phyloP scores from a whole-genome alignment of 2,797 vertebrate genomes.

The Neosalanx taihuensis region DNA sequence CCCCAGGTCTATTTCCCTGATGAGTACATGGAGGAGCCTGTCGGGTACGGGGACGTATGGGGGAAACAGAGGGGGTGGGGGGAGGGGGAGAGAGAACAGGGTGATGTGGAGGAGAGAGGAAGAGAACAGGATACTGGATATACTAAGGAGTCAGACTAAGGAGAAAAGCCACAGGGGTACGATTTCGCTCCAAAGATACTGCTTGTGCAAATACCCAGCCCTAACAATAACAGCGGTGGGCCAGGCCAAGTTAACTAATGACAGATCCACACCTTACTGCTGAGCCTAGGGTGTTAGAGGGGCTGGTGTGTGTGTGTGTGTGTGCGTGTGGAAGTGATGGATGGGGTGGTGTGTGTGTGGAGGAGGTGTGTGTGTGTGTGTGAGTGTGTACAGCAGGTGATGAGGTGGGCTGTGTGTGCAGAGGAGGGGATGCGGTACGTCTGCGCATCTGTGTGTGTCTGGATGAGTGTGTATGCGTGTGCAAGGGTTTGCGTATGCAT shows the following conservation, averaged over 20 bases:
- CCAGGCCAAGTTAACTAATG: slow-evolving; percentile 71
- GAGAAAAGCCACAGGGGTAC: slow-evolving; percentile 65
- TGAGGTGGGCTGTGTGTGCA: no score
- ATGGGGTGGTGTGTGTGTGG: slow-evolving; percentile 7
- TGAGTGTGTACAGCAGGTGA: no score
- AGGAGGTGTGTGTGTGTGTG: no score
- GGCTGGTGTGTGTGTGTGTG: slow-evolving; percentile 34
- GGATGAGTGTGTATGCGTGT: background rate
- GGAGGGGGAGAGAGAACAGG: slow-evolving; percentile 41
- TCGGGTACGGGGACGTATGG: slow-evolving; percentile 26
- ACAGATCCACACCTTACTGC: slow-evolving; percentile 76
- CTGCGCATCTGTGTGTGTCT: background rate
- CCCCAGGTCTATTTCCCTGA: no score
- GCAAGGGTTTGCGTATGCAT: background rate
- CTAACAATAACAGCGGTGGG: slow-evolving; percentile 73
- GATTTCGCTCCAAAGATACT: slow-evolving; percentile 68
- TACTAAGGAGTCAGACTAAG: slow-evolving; percentile 38
- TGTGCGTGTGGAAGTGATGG: background rate
- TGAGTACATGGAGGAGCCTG: background rate
- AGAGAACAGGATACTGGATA: slow-evolving; percentile 61
- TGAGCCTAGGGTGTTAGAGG: slow-evolving; percentile 41
- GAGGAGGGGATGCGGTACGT: no score
- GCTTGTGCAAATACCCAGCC: slow-evolving; percentile 69
- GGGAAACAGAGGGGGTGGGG: slow-evolving; percentile 40
- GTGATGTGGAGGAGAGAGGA: slow-evolving; percentile 24